Evolutionary conservation across 2,113 vertebrate species (phyloP), one percentile per base, ranked within the genome.

Genomic region (Heliornis fulica): DNA sequence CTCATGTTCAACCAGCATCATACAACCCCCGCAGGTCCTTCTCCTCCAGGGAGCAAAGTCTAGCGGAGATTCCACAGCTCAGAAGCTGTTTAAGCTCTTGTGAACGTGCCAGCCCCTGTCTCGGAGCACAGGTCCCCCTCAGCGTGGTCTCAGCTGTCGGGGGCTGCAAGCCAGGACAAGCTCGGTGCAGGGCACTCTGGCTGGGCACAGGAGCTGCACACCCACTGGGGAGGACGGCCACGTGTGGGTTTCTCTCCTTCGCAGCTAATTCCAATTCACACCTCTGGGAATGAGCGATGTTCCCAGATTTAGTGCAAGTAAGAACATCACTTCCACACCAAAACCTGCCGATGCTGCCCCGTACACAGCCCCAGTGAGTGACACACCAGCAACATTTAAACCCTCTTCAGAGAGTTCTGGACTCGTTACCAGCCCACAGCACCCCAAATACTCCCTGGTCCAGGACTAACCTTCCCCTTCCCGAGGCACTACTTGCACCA

Each of bases 391-490:
- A 0, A 26, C 0, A 2, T 6, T 29, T 6, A 43, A 46, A 26
- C 10, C 25, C 46, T 69, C 31, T 22, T 28, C 31, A 34, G 32
- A 36, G n/a, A 3, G 25, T 10, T n/a, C 46, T 2, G 11, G 92
- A 28, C 32, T 26, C 0, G 2, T 12, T 12, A 21, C 19, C 3
- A 3, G 60, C 48, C 65, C 2, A 0, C 2, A 6, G 69, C 41
- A 77, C 1, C 41, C 3, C 2, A 13, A 48, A 16, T 5, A 15
- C 22, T 11, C 3, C 26, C 83, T 11, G 66, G 14, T 72, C n/a
- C 20, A 20, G 14, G 38, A 45, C 7, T 77, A 29, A 22, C 8
- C 38, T 10, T 23, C 29, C 26, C 54, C 69, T 34, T 75, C 8
- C 11, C 46, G 29, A 60, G 43, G 60, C 8, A 2, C 56, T 25